Conservation (phyloP, 2,113 vertebrate species). For the Cathartes aura region DNA sequence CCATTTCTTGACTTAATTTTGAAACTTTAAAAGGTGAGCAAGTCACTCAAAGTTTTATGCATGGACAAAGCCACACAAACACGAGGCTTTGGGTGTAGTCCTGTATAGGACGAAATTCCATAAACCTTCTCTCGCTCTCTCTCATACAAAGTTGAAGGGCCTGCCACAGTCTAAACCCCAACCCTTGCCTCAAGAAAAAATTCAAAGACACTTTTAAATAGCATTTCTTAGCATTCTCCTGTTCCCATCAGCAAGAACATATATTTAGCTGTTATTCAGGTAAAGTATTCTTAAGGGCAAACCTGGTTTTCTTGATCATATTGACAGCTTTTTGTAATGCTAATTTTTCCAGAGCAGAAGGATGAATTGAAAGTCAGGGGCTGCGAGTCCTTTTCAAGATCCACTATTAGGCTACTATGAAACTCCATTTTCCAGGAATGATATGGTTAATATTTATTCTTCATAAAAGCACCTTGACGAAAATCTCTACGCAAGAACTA, state of each 20-base stretch:
- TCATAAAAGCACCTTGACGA: background rate
- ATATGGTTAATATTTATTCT: background rate
- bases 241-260: background rate
- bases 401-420: background rate
- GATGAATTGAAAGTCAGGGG: background rate
- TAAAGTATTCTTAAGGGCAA: background rate
- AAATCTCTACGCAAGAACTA: background rate
- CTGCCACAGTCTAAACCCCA: background rate
- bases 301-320: background rate
- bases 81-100: accelerated
- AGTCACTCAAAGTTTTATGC: background rate
- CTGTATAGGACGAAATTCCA: background rate
- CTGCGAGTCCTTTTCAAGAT: background rate
- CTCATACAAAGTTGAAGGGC: background rate
- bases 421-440: background rate
- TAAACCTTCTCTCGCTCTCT: accelerated
- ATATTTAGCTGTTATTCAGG: background rate
- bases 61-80: background rate
- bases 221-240: background rate
- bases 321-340: background rate
- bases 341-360: background rate
- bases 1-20: background rate
- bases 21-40: background rate
- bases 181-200: background rate
- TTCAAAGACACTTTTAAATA: background rate